Evolutionary conservation across 2,797 vertebrate genomes (phyloP).

Genomic region (Sebastes paucispinis): DNA sequence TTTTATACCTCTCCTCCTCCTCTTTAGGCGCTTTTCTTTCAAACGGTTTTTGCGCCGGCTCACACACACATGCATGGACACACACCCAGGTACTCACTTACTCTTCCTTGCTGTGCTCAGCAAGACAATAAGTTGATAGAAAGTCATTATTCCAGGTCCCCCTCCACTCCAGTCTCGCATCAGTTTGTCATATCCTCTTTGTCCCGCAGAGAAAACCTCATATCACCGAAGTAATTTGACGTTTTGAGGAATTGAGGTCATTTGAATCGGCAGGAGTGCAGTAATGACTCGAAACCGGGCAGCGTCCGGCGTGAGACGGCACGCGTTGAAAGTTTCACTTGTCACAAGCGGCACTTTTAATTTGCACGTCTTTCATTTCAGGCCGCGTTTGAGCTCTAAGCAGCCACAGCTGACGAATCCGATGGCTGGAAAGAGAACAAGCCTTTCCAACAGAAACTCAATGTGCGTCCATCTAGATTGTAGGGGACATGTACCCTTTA

Average conservation of each 20-base stretch:
- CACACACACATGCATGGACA: too few species aligned
- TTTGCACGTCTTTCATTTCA: conserved; percentile 44
- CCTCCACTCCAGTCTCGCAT: background rate
- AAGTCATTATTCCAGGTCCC: conserved; percentile 10
- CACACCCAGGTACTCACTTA: background rate
- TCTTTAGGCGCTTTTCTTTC: background rate
- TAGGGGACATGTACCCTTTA: background rate
- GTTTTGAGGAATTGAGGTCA: conserved; percentile 55
- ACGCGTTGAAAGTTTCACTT: conserved; percentile 40
- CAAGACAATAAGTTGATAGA: background rate
- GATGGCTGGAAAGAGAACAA: background rate
- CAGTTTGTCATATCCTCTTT: conserved; percentile 32
- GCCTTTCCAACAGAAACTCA: background rate
- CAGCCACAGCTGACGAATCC: background rate
- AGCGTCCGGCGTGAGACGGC: conserved; percentile 17
- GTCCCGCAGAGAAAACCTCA: background rate
- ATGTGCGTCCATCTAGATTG: conserved; percentile 8
- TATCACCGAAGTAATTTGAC: conserved; percentile 10
- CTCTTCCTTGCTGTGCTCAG: background rate
- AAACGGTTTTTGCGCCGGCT: background rate
- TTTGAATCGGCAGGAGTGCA: conserved; percentile 41
- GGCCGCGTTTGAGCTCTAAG: conserved; percentile 13
- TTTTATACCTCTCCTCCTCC: background rate
- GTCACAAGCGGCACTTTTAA: conserved; percentile 28
- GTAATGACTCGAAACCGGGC: conserved; percentile 45